Conservation (phyloP, 2,888 invertebrate species). For the Dryobota labecula region DNA sequence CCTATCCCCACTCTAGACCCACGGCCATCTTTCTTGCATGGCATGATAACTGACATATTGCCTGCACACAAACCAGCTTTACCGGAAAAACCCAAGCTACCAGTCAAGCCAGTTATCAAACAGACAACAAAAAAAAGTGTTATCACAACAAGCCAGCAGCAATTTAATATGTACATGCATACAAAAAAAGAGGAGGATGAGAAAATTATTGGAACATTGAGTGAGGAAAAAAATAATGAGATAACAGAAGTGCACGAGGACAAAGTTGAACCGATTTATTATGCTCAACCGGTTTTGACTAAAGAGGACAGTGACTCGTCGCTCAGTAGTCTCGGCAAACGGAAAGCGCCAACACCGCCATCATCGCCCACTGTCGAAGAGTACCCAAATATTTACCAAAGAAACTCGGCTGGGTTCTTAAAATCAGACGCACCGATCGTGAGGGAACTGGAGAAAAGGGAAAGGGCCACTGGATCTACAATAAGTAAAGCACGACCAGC, state of each 20-base stretch:
- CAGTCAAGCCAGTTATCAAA: slow-evolving; percentile 91
- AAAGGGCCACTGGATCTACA: slow-evolving; percentile 89
- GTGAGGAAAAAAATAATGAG: slow-evolving; percentile 84
- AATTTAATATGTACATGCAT: slow-evolving; percentile 89
- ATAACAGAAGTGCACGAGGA: slow-evolving; percentile 82
- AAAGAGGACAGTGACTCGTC: slow-evolving; percentile 91
- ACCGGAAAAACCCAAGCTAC: slow-evolving; percentile 93
- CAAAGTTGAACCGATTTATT: slow-evolving; percentile 83
- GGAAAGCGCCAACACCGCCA: slow-evolving; percentile 95
- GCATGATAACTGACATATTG: slow-evolving; percentile 89
- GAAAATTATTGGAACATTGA: slow-evolving; percentile 72
- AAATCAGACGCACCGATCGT: slow-evolving; percentile 93
- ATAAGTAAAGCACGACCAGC: slow-evolving; percentile 76
- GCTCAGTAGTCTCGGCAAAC: slow-evolving; percentile 91
- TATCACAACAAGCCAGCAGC: slow-evolving; percentile 83
- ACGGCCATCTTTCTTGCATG: slow-evolving; percentile 93
- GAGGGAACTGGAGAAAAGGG: slow-evolving; percentile 94
- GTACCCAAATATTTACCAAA: slow-evolving; percentile 90
- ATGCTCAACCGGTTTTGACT: slow-evolving; percentile 87
- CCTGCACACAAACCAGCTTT: slow-evolving; percentile 91
- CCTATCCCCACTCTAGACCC: slow-evolving; percentile 92
- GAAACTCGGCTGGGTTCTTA: slow-evolving; percentile 89
- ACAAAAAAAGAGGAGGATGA: slow-evolving; percentile 80
- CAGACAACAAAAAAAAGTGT: slow-evolving; percentile 83
- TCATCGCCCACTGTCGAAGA: slow-evolving; percentile 87